Base-by-base conservation (phyloP, 2,888 invertebrate species). In the Ctenicera cuprea region DNA sequence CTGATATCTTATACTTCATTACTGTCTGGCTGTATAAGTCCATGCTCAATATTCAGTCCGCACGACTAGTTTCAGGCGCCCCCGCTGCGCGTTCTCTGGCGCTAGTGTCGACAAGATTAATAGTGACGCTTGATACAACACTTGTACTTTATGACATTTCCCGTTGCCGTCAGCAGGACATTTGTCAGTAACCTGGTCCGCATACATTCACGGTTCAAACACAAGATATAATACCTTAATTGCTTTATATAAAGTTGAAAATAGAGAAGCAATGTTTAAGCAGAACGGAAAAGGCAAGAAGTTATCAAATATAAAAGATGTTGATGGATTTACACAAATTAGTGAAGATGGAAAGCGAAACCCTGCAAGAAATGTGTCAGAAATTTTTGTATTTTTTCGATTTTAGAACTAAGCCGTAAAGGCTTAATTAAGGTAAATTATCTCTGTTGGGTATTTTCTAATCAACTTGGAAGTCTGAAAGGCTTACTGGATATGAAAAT, bases 41-140 rank as follows among this genome's bases (percentile, higher is more conserved):
- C 72, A 61, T 72, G 73, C 66, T 74, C 76, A 71, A 74, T 76
- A 74, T 76, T 69, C 73, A 63, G 76, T 76, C 73, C 76, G 76
- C 76, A 69, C 73, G 72, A 66, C 73, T 76, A 74, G 73, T 76
- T 76, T 33, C 62, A 63, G 45, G 67, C 73, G 62, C 69, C 73
- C 74, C 71, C 71, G 71, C 71, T 67, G 70, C 37, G 70, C 37
- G 61, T 52, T 62, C 67, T 52, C 71, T 66, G 75, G 73, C 73
- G 67, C 71, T 76, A 76, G 80, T 77, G 80, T 77, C 79, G 80
- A 80, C 81, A 81, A 80, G 81, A 81, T 81, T 80, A 80, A 81
- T 81, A 77, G 78, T 73, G 69, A 75, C 78, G 78, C 78, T 80
- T 78, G 78, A 78, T 79, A 79, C 76, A 77, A 73, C 78, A 76